These are phyloP conservation scores for Neosalanx taihuensis DNA, from an alignment of 2,797 vertebrate species.

Conservation along the genomic window DNA sequence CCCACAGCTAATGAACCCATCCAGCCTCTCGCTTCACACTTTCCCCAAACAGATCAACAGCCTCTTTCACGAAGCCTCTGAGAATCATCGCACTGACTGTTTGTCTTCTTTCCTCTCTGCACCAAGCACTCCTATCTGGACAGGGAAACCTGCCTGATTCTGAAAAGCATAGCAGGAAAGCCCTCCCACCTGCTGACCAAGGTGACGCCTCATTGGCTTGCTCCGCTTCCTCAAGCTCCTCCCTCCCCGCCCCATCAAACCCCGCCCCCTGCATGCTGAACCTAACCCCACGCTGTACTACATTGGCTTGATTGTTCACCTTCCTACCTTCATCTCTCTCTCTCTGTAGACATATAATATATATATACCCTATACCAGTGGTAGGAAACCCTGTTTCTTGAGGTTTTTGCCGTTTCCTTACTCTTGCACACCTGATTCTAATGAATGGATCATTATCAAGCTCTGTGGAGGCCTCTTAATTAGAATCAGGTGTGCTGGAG, in stretches of 20 bases:
- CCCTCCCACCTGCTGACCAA: conserved; percentile 99
- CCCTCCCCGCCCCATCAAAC: conserved; percentile 26
- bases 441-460: too few species aligned
- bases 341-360: background rate
- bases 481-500: too few species aligned
- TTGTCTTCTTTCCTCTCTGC: conserved; percentile 67
- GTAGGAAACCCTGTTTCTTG: too few species aligned
- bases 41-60: conserved; percentile 38
- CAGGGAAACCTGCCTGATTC: conserved; percentile 99
- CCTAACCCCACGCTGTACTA: background rate
- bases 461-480: too few species aligned
- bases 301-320: background rate
- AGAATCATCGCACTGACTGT: conserved; percentile 77
- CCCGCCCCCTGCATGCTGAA: conserved; percentile 4
- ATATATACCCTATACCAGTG: too few species aligned
- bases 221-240: conserved; percentile 52
- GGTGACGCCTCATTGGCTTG: conserved; percentile 82
- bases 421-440: too few species aligned
- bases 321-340: background rate
- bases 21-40: conserved; percentile 64
- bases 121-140: conserved; percentile 99
- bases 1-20: conserved; percentile 53
- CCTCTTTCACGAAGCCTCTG: conserved; percentile 53
- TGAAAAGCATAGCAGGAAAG: conserved; percentile 99
- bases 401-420: too few species aligned